These are phyloP conservation scores for Lingula anatina DNA, from an alignment of 2,888 invertebrate genomes.

Conservation along the genomic window DNA sequence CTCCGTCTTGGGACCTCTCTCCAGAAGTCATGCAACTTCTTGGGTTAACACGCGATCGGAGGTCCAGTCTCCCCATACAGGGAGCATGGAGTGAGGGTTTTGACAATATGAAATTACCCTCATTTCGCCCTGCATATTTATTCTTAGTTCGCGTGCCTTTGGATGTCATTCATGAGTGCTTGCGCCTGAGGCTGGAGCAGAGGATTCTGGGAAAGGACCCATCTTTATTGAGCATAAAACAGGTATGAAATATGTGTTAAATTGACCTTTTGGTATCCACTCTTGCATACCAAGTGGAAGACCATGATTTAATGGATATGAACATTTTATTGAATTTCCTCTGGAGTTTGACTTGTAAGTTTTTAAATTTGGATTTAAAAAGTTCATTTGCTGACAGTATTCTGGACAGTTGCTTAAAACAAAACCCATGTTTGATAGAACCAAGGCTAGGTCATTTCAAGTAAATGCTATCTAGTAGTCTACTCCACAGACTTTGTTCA, in stretches of 20 bases:
- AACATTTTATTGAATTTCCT: no score
- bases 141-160: slow-evolving; percentile 80
- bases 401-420: no score
- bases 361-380: no score
- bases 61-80: slow-evolving; percentile 18
- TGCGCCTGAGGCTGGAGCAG: slow-evolving; percentile 73
- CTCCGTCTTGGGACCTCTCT: slow-evolving; percentile 20
- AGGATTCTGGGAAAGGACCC: slow-evolving; percentile 59
- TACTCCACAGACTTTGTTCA: no score
- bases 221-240: slow-evolving; percentile 78
- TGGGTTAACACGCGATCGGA: slow-evolving; percentile 15
- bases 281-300: no score
- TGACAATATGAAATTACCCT: slow-evolving; percentile 72
- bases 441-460: no score
- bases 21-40: slow-evolving; percentile 10
- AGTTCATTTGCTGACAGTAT: no score
- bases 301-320: no score
- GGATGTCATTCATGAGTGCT: slow-evolving; percentile 88
- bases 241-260: slow-evolving; percentile 55
- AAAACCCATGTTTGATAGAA: no score
- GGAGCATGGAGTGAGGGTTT: slow-evolving; percentile 59
- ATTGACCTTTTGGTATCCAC: no score
- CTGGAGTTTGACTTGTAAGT: no score
- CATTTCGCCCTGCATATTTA: slow-evolving; percentile 76
- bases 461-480: no score